Evolutionary conservation across 2,888 invertebrate species (phyloP).

Genomic region (Brenthis hecate): DNA sequence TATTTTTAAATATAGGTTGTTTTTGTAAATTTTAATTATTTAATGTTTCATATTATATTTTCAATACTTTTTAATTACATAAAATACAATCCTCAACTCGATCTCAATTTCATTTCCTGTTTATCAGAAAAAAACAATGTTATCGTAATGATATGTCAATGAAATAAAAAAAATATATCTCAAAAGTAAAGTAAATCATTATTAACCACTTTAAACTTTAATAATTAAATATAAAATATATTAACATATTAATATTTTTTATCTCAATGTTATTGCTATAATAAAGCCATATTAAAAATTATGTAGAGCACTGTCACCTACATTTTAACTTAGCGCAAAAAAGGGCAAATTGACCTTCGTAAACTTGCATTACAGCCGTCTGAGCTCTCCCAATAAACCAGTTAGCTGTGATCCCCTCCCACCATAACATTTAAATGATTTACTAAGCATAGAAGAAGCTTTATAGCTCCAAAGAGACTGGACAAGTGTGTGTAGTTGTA

Average conservation of each 20-base stretch:
- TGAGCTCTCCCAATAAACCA: slow-evolving; percentile 56
- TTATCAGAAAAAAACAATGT: slow-evolving; percentile 19
- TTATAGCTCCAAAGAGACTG: slow-evolving; percentile 55
- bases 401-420: slow-evolving; percentile 48
- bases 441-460: slow-evolving; percentile 30
- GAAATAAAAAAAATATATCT: not conserved
- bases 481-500: slow-evolving; percentile 63
- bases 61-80: not conserved
- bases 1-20: too few species aligned
- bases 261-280: too few species aligned
- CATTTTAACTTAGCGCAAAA: slow-evolving; percentile 30
- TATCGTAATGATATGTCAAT: not conserved
- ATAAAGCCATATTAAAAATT: not conserved
- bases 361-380: slow-evolving; percentile 64
- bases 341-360: slow-evolving; percentile 65
- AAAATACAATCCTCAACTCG: slow-evolving; percentile 22
- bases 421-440: slow-evolving; percentile 36
- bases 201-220: too few species aligned
- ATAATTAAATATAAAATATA: too few species aligned
- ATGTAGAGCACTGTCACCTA: slow-evolving; percentile 20
- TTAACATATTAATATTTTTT: too few species aligned
- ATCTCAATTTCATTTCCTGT: slow-evolving; percentile 33
- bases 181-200: not conserved
- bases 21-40: too few species aligned
- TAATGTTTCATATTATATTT: too few species aligned